These are phyloP conservation scores for Dryomyza anilis DNA, from an alignment of 2,888 invertebrate species.

Conservation along the genomic window DNA sequence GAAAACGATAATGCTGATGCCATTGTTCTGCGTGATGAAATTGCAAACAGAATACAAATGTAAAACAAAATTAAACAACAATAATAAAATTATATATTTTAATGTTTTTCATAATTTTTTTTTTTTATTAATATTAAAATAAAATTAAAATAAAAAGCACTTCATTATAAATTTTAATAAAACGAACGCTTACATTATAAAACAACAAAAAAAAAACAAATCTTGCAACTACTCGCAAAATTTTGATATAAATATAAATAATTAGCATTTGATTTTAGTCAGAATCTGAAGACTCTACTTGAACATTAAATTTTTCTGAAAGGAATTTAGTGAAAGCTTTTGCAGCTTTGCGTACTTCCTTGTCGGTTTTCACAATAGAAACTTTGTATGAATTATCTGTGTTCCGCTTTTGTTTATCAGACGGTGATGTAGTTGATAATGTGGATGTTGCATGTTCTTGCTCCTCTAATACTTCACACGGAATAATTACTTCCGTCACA, in stretches of 20 bases:
- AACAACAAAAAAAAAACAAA: background rate
- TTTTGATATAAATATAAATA: background rate
- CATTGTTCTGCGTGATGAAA: background rate
- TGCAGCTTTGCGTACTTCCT: background rate
- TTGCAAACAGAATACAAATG: no score
- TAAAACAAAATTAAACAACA: no score
- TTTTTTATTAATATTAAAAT: no score
- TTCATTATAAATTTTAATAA: no score
- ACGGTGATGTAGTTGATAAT: background rate
- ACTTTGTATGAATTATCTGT: background rate
- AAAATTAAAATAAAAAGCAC: no score
- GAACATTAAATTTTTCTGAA: background rate
- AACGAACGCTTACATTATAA: background rate
- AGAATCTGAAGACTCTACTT: background rate
- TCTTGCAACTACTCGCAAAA: background rate
- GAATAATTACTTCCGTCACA: background rate
- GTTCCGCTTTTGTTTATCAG: background rate
- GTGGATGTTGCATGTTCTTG: background rate
- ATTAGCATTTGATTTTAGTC: background rate
- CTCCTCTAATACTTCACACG: background rate
- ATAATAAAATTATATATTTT: no score
- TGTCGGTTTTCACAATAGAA: background rate
- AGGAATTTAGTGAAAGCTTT: background rate
- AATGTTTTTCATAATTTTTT: no score
- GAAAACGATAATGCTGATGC: background rate